Evolutionary conservation across 30 jellyfish, hydroid and myxozoan species (phyloP), one percentile per base, ranked within the genome.

Genomic region (Catostylus mosaicus): DNA sequence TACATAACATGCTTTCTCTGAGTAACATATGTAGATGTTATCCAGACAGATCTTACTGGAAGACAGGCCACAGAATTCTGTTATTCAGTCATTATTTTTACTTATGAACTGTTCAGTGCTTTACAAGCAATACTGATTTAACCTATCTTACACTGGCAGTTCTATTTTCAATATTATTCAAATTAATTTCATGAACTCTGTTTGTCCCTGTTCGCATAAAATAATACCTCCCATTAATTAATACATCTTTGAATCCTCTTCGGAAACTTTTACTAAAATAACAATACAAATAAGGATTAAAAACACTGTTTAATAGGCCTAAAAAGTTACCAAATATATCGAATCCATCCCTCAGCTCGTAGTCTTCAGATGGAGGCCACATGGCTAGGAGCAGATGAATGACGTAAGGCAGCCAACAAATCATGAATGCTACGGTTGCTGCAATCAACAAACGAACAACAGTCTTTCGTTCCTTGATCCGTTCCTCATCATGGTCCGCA

Each of bases 391-490:
- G 54, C 23, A 84, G 6, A 60, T 72, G 78, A 10, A 50, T 14
- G 19, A 76, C 88, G 40, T 84, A 84, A 7, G 94, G 94, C 48
- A 84, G 67, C 87, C 87, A 84, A 47, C 88, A 72, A 9, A 84
- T 29, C 77, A 76, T 48, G 35, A 74, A 73, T 8, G 83, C 62
- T 20, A 64, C 78, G 1, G 83, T 48, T 5, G 94, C 88, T 18
- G 71, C 94, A 7, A 74, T 36, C 31, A 84, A 65, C 35, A 84
- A 47, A 60, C 65, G 67, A 62, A 84, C 77, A 0, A 71, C 94
- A 36, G 83, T 84, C 67, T 52, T 84, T 38, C 85, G 75, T 36
- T 84, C 84, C 30, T 47, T 31, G 35, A 48, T 30, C 48, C 71
- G 67, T 30, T 61, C 77, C 45, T 45, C 67, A 34, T 72, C 84